Percentiles rank a stretch among this genome's conserved stretches.
Conservation (phyloP, 1,140 invertebrate genomes). For the Whitmania pigra region DNA sequence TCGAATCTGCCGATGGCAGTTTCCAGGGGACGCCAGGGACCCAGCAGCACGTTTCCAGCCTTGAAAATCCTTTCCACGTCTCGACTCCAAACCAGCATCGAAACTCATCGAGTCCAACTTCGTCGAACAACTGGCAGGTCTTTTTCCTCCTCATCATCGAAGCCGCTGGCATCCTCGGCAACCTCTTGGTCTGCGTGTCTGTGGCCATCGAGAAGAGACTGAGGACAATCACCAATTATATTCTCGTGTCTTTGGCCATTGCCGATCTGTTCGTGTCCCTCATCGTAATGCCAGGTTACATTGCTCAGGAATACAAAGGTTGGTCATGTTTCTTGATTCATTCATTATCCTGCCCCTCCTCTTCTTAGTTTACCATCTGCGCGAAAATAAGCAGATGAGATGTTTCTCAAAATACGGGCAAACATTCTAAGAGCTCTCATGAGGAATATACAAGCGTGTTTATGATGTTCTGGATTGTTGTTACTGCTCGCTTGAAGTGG, state of each 20-base stretch:
- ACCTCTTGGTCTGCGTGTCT: slow-evolving; percentile 38
- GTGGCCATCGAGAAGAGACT: slow-evolving; percentile 35
- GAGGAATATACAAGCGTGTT: too few species aligned
- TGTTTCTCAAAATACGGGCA: too few species aligned
- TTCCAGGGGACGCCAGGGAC: too few species aligned
- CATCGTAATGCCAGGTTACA: slow-evolving; percentile 78
- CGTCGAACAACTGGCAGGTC: slow-evolving; percentile 45
- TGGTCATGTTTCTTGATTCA: slow-evolving; percentile 19
- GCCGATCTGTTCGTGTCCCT: slow-evolving; percentile 49
- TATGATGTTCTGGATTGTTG: too few species aligned
- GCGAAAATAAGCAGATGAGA: too few species aligned
- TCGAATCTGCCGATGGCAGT: too few species aligned
- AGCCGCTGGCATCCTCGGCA: slow-evolving; percentile 27
- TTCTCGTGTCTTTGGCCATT: slow-evolving; percentile 38
- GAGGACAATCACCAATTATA: slow-evolving; percentile 41
- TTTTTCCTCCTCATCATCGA: slow-evolving; percentile 16
- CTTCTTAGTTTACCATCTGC: too few species aligned
- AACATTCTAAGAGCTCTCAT: too few species aligned
- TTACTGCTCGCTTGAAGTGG: too few species aligned
- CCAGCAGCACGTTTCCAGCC: too few species aligned
- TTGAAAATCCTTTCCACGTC: too few species aligned
- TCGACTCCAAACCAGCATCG: too few species aligned
- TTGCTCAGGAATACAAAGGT: slow-evolving; percentile 71
- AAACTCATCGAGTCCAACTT: slow-evolving; percentile 41
- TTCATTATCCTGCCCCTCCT: not conserved